Conservation (phyloP, 2,888 invertebrate genomes). For the Drosophila longiperda region DNA sequence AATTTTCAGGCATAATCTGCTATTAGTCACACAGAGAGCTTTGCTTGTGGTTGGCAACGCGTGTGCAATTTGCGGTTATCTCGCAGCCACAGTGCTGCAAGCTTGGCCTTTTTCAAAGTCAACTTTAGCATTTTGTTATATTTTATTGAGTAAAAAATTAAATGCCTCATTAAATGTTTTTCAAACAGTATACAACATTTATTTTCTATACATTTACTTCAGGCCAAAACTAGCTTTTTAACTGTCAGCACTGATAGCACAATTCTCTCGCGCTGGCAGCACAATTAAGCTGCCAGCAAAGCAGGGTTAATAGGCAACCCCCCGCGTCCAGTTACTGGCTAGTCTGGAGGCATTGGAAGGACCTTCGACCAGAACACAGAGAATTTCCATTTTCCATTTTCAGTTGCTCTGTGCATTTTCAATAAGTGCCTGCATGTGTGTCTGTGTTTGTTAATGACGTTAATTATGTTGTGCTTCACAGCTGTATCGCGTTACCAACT, state of each 20-base stretch:
- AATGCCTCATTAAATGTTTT: neutral
- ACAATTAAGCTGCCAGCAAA: conserved; percentile 44
- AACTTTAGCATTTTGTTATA: neutral
- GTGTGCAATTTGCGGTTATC: conserved; percentile 31
- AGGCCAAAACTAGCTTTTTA: neutral
- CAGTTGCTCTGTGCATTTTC: conserved; percentile 36
- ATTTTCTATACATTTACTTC: neutral
- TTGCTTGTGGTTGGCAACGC: conserved; percentile 28
- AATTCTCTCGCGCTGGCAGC: conserved; percentile 33
- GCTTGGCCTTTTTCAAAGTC: neutral
- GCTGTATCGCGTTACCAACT: conserved; percentile 30
- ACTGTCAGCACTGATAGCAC: neutral
- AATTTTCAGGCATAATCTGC: conserved; percentile 17
- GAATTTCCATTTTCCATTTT: conserved; percentile 34
- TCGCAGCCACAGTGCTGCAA: neutral
- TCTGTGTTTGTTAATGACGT: conserved; percentile 4
- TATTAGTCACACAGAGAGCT: conserved; percentile 16
- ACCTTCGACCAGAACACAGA: conserved; percentile 10
- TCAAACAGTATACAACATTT: neutral
- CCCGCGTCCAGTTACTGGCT: conserved; percentile 12
- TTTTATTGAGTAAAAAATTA: neutral
- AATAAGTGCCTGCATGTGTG: conserved; percentile 27
- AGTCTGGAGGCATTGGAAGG: conserved; percentile 8
- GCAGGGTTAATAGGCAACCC: neutral
- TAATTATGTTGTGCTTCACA: conserved; percentile 23